These are phyloP conservation scores for Pseudopodoces humilis DNA, from an alignment of 2,113 vertebrate genomes.

Conservation along the genomic window DNA sequence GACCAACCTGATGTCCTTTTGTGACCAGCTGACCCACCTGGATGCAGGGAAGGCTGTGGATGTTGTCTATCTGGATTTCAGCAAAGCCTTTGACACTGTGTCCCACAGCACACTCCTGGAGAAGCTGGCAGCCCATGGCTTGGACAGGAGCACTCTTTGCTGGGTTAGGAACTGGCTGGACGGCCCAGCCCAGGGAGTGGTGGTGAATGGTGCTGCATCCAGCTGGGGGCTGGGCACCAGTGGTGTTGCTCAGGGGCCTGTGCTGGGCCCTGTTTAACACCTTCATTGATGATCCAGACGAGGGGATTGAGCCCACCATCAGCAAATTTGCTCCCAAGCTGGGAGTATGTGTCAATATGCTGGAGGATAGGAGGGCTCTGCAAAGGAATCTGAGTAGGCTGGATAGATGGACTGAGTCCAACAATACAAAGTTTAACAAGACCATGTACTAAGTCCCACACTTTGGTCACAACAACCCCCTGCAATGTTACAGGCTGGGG, in stretches of 20 bases:
- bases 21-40: not conserved
- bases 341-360: no score
- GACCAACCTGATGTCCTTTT: not conserved
- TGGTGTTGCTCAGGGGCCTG: not conserved
- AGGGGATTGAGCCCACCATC: not conserved
- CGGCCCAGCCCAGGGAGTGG: fast-evolving
- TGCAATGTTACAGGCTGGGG: not conserved
- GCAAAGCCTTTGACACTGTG: not conserved
- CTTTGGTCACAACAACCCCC: not conserved
- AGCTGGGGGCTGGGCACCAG: not conserved
- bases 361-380: not conserved
- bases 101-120: not conserved
- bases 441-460: not conserved
- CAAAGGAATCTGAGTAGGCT: not conserved
- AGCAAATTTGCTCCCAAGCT: not conserved
- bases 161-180: not conserved
- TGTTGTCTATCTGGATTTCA: not conserved
- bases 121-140: not conserved
- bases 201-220: not conserved
- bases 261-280: not conserved
- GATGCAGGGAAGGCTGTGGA: not conserved
- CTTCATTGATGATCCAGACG: not conserved
- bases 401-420: not conserved
- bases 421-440: not conserved
- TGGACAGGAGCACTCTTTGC: not conserved